Evolutionary conservation across 2,888 invertebrate species (phyloP), one percentile per base, ranked within the genome.

Genomic region (Diogma glabrata): DNA sequence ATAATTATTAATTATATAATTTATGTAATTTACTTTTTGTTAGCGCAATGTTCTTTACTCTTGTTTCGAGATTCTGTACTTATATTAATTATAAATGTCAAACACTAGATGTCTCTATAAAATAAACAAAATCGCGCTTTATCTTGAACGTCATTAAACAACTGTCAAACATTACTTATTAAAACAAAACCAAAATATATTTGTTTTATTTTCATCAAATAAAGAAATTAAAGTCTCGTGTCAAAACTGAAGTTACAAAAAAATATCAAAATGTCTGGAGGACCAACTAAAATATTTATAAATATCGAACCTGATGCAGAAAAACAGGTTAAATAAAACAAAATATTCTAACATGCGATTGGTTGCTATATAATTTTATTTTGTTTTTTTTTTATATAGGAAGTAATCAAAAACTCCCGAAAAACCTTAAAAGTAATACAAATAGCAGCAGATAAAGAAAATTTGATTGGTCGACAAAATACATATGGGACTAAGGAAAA

Each of bases 401-500:
- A 82, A 58, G 83, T 74, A 61, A 71, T 79, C 43, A 71, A 74
- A 64, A 72, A 70, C 58, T 69, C 74, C 28, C 72, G 86, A 60
- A 83, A 79, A 68, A 81, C 83, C 20, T 72, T 88, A n/a, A 85
- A 83, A 69, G 78, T 81, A 23, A 67, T 88, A 55, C 87, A 88
- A 66, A 79, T 76, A 54, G 74, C 79, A 45, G 75, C 73, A 47
- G 83, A 84, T 61, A 82, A 82, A 64, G 87, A 88, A 71, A 88
- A 87, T 67, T 72, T 87, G 57, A 80, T 78, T 59, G 84, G 85
- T 59, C 78, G 86, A 60, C 69, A 73, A 45, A 63, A 70, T 54
- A 71, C 73, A 65, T 67, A 60, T 4, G 64, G 64, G 64, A 63
- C 72, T 47, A 79, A 78, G 59, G 72, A 73, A 61, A 72, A 71